Evolutionary conservation across 2,113 vertebrate species (phyloP).

Genomic region (Neodon shergylaensis): DNA sequence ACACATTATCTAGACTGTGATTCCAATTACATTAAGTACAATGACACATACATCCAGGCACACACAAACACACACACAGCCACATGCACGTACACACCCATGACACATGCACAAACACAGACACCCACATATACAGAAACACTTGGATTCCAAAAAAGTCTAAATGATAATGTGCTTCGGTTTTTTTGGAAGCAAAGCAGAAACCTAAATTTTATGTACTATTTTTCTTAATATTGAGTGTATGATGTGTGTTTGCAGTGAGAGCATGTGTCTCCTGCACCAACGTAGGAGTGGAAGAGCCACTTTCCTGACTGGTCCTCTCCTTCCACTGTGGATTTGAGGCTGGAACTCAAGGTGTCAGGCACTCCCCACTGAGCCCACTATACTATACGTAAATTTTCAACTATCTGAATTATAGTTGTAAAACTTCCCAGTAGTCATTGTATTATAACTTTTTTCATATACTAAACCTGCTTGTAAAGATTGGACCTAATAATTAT

Average conservation of each 20-base stretch:
- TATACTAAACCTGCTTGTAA: neutral
- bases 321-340: neutral
- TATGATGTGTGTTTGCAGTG: too few relatives aligned
- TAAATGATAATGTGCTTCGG: neutral
- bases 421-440: neutral
- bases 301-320: neutral
- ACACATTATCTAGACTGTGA: neutral
- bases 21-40: neutral
- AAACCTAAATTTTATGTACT: neutral
- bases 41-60: neutral
- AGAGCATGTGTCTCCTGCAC: neutral
- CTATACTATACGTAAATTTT: neutral
- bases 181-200: neutral
- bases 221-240: neutral
- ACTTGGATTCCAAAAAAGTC: neutral
- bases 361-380: neutral
- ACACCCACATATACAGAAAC: neutral
- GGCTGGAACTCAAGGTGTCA: too few relatives aligned
- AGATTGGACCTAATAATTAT: neutral
- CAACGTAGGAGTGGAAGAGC: too few relatives aligned
- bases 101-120: neutral
- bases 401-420: neutral
- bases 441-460: slow-evolving; percentile 31
- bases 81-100: neutral
- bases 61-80: neutral